Evolutionary conservation across 64 coral and sea anemone genomes (phyloP).

Genomic region (Dendronephthya gigantea): DNA sequence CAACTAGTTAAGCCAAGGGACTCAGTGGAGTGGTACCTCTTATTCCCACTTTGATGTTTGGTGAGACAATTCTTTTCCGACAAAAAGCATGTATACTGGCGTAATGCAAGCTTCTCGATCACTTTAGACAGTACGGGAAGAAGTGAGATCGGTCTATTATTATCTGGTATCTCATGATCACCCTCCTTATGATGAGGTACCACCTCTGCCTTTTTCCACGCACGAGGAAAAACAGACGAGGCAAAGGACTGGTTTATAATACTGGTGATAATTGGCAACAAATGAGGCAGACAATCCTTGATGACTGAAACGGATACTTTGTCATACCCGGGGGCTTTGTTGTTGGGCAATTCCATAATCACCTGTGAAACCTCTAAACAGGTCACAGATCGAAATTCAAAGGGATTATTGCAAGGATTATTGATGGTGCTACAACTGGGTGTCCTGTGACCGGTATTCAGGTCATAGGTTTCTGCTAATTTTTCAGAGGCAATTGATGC

Average conservation of each 20-base stretch:
- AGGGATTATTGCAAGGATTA: too few relatives aligned
- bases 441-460: too few relatives aligned
- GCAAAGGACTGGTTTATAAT: too few relatives aligned
- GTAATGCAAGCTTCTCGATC: background rate
- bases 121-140: background rate
- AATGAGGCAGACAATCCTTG: too few relatives aligned
- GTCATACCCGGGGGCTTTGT: conserved; percentile 24
- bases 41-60: background rate
- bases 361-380: too few relatives aligned
- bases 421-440: too few relatives aligned
- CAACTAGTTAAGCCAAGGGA: conserved; percentile 11
- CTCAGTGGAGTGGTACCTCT: conserved; percentile 18
- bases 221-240: too few relatives aligned
- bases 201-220: too few relatives aligned
- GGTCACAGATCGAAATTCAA: too few relatives aligned
- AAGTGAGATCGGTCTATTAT: background rate
- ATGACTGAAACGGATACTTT: background rate
- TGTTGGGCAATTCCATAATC: background rate
- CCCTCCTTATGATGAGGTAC: background rate
- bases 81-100: conserved; percentile 11
- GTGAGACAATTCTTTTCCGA: background rate
- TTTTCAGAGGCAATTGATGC: too few relatives aligned
- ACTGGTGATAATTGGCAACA: too few relatives aligned
- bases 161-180: background rate
- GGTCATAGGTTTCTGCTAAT: too few relatives aligned